Evolutionary conservation across 37 sponge, comb jelly and placozoan genomes (phyloP).

Genomic region (Petrosia ficiformis): DNA sequence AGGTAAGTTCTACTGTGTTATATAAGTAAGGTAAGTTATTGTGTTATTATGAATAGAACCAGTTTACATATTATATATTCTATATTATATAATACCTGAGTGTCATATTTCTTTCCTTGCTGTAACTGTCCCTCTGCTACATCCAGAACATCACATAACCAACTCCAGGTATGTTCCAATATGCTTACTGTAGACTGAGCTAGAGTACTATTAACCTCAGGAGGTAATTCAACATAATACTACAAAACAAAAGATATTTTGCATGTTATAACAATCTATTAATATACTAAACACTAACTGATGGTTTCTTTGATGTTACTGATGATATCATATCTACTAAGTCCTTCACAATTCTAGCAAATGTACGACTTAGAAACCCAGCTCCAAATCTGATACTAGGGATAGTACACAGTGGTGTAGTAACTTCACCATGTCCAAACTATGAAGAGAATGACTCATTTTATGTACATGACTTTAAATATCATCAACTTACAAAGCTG

Average conservation of each 20-base stretch:
- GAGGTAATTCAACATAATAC: conserved; percentile 16
- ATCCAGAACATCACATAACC: conserved; percentile 67
- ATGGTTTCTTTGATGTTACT: too few relatives aligned
- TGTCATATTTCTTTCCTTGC: conserved; percentile 61
- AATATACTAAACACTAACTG: too few relatives aligned
- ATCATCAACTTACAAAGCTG: not conserved
- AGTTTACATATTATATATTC: too few relatives aligned
- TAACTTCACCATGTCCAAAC: conserved; percentile 23
- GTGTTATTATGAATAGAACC: too few relatives aligned
- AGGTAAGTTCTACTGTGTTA: too few relatives aligned
- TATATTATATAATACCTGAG: conserved; percentile 51
- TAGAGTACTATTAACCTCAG: not conserved
- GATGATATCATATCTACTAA: too few relatives aligned
- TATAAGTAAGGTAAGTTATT: too few relatives aligned
- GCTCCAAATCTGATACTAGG: conserved; percentile 83
- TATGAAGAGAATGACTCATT: not conserved
- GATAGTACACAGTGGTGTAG: conserved; percentile 37
- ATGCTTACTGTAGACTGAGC: not conserved
- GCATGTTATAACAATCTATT: too few relatives aligned
- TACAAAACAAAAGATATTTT: not conserved
- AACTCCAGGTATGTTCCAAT: conserved; percentile 69
- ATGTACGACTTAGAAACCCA: conserved; percentile 72
- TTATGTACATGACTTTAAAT: not conserved
- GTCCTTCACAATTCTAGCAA: conserved; percentile 77
- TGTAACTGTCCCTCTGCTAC: conserved; percentile 74